Evolutionary conservation across 2,113 vertebrate genomes (phyloP).

Genomic region (Mesoclemmys tuberculata): DNA sequence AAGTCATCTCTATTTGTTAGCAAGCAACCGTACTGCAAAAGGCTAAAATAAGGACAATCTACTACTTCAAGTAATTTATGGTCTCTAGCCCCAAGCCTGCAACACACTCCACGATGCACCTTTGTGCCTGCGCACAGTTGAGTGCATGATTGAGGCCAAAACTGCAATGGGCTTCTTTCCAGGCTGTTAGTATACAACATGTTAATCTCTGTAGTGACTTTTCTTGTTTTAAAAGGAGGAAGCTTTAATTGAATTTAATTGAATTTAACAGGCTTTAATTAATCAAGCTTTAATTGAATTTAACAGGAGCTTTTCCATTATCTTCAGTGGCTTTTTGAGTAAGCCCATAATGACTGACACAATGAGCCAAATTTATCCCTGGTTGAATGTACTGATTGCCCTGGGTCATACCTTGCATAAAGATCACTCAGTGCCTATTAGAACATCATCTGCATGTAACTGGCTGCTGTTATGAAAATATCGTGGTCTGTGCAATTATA

Average conservation of each 20-base stretch:
- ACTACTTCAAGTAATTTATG: not conserved
- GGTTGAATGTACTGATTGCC: not conserved
- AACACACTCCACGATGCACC: not conserved
- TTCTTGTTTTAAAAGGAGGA: slow-evolving; percentile 9
- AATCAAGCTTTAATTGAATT: not conserved
- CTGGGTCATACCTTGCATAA: not conserved
- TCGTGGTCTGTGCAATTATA: not conserved
- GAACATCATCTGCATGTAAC: not conserved
- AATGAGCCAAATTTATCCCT: not conserved
- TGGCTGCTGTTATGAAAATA: not conserved
- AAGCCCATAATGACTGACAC: not conserved
- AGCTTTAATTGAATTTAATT: not conserved
- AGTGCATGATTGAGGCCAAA: not conserved
- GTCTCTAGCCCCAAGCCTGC: not conserved
- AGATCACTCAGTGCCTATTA: not conserved
- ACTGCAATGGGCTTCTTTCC: not conserved
- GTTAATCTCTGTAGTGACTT: not conserved
- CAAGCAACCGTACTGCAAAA: not conserved
- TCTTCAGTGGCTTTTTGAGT: not conserved
- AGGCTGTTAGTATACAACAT: not conserved
- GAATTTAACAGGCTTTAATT: not conserved
- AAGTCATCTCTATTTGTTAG: no score
- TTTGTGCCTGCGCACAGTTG: not conserved
- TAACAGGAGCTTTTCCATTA: not conserved
- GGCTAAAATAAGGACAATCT: rapidly evolving